phyloP scores from a whole-genome alignment of 2,888 invertebrate genomes.

The Spilarctia lutea region DNA sequence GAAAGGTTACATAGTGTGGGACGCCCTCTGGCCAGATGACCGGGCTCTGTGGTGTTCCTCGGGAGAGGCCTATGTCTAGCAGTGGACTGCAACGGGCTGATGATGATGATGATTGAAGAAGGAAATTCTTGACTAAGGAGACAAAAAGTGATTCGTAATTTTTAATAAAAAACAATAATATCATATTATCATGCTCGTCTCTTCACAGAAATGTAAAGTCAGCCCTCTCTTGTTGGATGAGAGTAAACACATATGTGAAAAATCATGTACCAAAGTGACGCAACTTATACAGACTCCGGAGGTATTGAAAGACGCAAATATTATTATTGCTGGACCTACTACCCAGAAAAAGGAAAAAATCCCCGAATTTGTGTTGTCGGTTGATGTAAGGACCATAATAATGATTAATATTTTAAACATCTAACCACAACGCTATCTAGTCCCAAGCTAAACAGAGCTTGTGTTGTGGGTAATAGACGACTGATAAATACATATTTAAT shows the following conservation, averaged over 20 bases:
- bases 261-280: slow-evolving; percentile 49
- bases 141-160: not conserved
- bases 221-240: slow-evolving; percentile 68
- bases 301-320: slow-evolving; percentile 55
- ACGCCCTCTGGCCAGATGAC: too few relatives aligned
- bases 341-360: slow-evolving; percentile 55
- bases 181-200: not conserved
- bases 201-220: slow-evolving; percentile 64
- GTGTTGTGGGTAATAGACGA: too few relatives aligned
- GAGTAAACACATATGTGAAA: slow-evolving; percentile 57
- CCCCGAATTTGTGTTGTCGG: slow-evolving; percentile 56
- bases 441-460: too few relatives aligned
- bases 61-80: too few relatives aligned
- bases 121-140: too few relatives aligned
- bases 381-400: slow-evolving; percentile 4
- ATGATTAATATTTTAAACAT: too few relatives aligned
- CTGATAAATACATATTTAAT: too few relatives aligned
- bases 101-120: too few relatives aligned
- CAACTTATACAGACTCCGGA: slow-evolving; percentile 53
- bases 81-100: too few relatives aligned
- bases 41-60: too few relatives aligned
- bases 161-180: not conserved
- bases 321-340: slow-evolving; percentile 73
- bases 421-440: too few relatives aligned
- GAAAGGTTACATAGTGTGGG: too few relatives aligned